Conservation (phyloP, 2,888 invertebrate genomes). For the Drosophila ezoana region DNA sequence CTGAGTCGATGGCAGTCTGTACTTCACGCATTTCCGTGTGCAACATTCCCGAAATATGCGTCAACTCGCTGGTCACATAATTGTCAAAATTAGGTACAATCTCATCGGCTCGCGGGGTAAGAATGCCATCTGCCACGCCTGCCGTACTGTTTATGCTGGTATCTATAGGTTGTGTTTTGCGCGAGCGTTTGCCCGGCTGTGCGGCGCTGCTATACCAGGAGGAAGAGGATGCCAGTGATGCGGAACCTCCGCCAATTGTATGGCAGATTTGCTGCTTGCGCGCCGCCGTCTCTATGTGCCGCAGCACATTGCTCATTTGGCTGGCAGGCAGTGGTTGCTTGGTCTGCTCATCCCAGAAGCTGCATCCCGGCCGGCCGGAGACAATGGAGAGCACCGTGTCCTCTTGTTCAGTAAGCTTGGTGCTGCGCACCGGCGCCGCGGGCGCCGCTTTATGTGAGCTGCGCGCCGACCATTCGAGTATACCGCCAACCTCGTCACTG, state of each 20-base stretch:
- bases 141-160: not conserved
- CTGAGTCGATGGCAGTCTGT: slow-evolving; percentile 93
- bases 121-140: slow-evolving; percentile 14
- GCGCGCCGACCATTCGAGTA: slow-evolving; percentile 90
- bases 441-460: slow-evolving; percentile 54
- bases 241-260: slow-evolving; percentile 63
- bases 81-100: slow-evolving; percentile 84
- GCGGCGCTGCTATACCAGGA: slow-evolving; percentile 62
- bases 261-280: slow-evolving; percentile 80
- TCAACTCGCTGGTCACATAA: slow-evolving; percentile 87
- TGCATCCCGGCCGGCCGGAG: slow-evolving; percentile 68
- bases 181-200: slow-evolving; percentile 56
- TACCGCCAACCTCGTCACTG: slow-evolving; percentile 91
- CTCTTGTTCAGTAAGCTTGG: slow-evolving; percentile 48
- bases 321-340: slow-evolving; percentile 85
- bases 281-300: slow-evolving; percentile 81
- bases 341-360: slow-evolving; percentile 83
- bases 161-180: slow-evolving; percentile 44
- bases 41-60: slow-evolving; percentile 90
- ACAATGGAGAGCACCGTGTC: slow-evolving; percentile 67
- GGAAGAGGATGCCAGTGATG: slow-evolving; percentile 66
- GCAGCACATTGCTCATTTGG: slow-evolving; percentile 86
- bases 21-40: slow-evolving; percentile 90
- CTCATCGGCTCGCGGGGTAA: slow-evolving; percentile 61
- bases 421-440: slow-evolving; percentile 51